A percentile compares a stretch with the other conserved stretches of the same genome.
phyloP scores from a whole-genome alignment of 2,113 vertebrate genomes.

The Microcebus lehilahytsara region DNA sequence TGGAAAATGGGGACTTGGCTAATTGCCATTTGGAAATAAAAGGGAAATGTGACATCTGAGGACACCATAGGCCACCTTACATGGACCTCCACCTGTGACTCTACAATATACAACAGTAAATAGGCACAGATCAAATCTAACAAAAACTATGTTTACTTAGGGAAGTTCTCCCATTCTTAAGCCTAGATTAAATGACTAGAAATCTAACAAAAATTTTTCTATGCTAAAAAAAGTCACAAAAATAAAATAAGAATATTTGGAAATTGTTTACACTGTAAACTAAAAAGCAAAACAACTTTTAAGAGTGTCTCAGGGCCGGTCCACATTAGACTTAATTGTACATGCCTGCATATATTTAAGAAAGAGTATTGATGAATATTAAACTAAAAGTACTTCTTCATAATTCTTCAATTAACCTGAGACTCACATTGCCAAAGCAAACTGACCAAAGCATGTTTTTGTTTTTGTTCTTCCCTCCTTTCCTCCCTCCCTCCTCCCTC shows the following conservation, averaged over 20 bases:
- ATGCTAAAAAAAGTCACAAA: neutral
- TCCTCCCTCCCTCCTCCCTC: too few relatives aligned
- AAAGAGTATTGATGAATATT: neutral
- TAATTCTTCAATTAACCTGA: neutral
- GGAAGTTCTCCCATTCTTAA: neutral
- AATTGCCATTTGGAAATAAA: neutral
- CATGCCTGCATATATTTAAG: neutral
- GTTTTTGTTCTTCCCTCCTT: neutral
- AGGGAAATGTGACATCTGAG: neutral
- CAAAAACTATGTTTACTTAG: neutral
- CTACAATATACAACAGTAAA: rapidly evolving
- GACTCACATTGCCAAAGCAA: neutral
- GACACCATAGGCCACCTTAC: rapidly evolving
- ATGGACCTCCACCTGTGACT: rapidly evolving
- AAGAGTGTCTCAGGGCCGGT: neutral
- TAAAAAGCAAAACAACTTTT: neutral
- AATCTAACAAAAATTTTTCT: neutral
- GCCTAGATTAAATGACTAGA: neutral
- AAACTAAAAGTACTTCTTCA: neutral
- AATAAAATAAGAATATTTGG: neutral
- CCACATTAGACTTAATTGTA: neutral
- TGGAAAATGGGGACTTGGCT: neutral
- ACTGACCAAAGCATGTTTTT: neutral
- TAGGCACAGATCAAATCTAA: neutral
- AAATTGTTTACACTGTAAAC: neutral